A percentile compares a stretch with the other conserved stretches of the same genome.
These are phyloP conservation scores for Opisthocomus hoazin DNA, from an alignment of 2,113 vertebrate species.

Conservation along the genomic window DNA sequence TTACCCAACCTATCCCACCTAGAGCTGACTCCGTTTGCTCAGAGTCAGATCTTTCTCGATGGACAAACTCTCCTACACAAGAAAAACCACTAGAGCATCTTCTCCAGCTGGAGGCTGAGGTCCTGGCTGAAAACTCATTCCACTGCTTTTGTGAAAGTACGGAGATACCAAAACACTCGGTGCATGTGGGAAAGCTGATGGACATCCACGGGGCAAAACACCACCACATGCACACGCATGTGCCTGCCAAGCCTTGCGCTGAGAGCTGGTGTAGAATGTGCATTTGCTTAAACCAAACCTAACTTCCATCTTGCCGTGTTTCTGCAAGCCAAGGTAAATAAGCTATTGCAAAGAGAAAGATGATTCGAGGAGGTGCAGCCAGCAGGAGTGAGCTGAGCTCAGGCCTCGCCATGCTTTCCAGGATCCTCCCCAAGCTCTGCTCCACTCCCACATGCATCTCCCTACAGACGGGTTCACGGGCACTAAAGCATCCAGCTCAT, in stretches of 20 bases:
- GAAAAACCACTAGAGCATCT: background rate
- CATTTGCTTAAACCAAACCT: background rate
- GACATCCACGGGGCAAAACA: background rate
- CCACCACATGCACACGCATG: fast-evolving
- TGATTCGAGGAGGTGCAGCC: fast-evolving
- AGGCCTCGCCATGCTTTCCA: background rate
- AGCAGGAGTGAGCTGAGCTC: background rate
- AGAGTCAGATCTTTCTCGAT: background rate
- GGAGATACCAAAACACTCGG: background rate
- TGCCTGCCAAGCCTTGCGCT: background rate
- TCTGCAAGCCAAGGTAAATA: background rate
- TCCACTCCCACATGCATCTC: fast-evolving
- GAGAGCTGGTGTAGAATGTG: background rate
- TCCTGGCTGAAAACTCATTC: background rate
- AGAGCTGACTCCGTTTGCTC: fast-evolving
- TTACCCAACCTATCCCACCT: background rate
- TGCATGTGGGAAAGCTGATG: background rate
- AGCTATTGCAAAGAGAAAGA: background rate
- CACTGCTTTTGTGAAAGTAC: background rate
- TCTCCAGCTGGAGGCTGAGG: background rate
- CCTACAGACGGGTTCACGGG: background rate
- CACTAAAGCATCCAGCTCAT: background rate
- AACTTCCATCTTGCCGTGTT: background rate
- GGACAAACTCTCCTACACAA: background rate
- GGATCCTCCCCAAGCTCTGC: background rate